Evolutionary conservation across 2,797 vertebrate genomes (phyloP).

Genomic region (Myotis findleyi): DNA sequence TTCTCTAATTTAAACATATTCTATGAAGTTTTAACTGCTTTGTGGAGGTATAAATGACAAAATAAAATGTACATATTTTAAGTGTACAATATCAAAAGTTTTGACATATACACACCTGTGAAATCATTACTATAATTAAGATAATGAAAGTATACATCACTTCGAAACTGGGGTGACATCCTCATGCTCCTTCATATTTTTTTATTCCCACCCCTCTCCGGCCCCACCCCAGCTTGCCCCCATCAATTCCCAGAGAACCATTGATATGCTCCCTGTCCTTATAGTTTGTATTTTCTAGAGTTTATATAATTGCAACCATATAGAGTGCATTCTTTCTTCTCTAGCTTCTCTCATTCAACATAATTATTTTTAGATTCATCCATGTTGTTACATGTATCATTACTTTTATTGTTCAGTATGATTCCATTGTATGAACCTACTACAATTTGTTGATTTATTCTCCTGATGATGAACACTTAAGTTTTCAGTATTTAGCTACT

Average conservation of each 20-base stretch:
- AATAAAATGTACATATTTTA: background rate
- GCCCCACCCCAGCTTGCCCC: too few relatives aligned
- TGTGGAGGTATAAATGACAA: background rate
- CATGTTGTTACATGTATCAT: background rate
- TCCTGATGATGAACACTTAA: background rate
- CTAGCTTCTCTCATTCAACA: background rate
- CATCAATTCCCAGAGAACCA: background rate
- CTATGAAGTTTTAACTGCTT: conserved; percentile 1
- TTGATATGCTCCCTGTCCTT: background rate
- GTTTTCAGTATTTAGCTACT: background rate
- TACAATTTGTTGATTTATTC: background rate
- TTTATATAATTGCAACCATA: background rate
- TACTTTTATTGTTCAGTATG: background rate
- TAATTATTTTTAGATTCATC: background rate
- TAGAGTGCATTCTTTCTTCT: background rate
- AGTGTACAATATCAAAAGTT: background rate
- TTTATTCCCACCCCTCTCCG: background rate
- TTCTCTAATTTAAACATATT: conserved; percentile 19
- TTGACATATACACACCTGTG: conserved; percentile 26
- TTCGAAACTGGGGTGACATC: background rate
- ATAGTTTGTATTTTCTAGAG: background rate
- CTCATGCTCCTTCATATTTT: background rate
- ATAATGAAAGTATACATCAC: background rate
- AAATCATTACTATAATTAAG: conserved; percentile 52
- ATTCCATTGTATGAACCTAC: background rate